Conservation (phyloP, 2,888 invertebrate species). For the Nephrocerus scutellatus region DNA sequence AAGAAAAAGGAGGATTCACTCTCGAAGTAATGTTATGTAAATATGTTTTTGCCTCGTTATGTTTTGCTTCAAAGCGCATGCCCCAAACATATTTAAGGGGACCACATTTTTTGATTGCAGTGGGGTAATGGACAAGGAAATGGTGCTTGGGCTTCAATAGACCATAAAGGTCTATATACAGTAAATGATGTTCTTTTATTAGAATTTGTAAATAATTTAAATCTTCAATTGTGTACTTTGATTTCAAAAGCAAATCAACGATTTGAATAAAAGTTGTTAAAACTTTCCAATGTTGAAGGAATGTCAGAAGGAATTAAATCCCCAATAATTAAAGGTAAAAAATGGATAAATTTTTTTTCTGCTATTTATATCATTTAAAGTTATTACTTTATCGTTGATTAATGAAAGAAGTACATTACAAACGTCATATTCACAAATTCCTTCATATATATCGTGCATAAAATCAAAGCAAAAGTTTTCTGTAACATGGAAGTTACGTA, state of each 20-base stretch:
- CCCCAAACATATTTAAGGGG: slow-evolving; percentile 13
- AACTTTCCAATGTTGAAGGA: slow-evolving; percentile 17
- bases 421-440: slow-evolving; percentile 22
- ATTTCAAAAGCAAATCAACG: slow-evolving; percentile 12
- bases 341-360: slow-evolving; percentile 18
- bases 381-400: slow-evolving; percentile 16
- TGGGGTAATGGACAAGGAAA: slow-evolving; percentile 13
- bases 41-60: slow-evolving; percentile 14
- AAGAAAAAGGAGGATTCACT: slow-evolving; percentile 7
- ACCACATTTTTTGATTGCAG: slow-evolving; percentile 14
- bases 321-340: slow-evolving; percentile 20
- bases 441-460: slow-evolving; percentile 25
- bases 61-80: slow-evolving; percentile 14
- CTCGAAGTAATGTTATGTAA: slow-evolving; percentile 11
- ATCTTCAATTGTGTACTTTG: slow-evolving; percentile 11
- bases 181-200: slow-evolving; percentile 13
- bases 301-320: slow-evolving; percentile 19
- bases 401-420: slow-evolving; percentile 19
- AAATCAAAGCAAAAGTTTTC: slow-evolving; percentile 22
- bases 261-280: slow-evolving; percentile 13
- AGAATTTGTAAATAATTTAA: slow-evolving; percentile 10
- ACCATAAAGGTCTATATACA: slow-evolving; percentile 17
- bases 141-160: slow-evolving; percentile 17
- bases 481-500: slow-evolving; percentile 20
- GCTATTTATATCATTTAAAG: slow-evolving; percentile 18